phyloP scores from a whole-genome alignment of 23 tunicate genomes.

The Trididemnum miniatum region DNA sequence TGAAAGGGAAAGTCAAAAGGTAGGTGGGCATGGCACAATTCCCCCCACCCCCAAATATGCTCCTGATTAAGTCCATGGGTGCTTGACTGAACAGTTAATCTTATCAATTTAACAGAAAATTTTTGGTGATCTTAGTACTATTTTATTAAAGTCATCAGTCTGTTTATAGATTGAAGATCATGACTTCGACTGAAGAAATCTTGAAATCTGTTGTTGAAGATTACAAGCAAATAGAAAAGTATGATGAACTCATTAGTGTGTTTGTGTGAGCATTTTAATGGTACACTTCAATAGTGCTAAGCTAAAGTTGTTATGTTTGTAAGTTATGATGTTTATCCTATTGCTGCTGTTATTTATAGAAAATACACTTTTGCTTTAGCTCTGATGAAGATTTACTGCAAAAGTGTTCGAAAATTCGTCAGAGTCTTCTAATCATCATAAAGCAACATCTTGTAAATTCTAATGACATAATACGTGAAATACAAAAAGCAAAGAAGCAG shows the following conservation, averaged over 20 bases:
- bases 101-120: no score
- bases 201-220: slow-evolving; percentile 63
- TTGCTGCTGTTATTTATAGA: background rate
- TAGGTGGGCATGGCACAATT: no score
- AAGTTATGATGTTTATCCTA: background rate
- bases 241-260: background rate
- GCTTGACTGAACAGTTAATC: no score
- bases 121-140: no score
- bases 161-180: no score
- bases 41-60: no score
- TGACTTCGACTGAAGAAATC: slow-evolving; percentile 44
- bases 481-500: slow-evolving; percentile 58
- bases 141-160: no score
- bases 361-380: background rate
- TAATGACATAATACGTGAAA: slow-evolving; percentile 33
- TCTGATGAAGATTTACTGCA: slow-evolving; percentile 17
- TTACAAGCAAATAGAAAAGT: slow-evolving; percentile 68
- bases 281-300: no score
- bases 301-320: background rate
- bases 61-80: no score
- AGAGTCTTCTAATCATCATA: slow-evolving; percentile 38
- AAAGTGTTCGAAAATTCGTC: slow-evolving; percentile 48
- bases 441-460: slow-evolving; percentile 52
- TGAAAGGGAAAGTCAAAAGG: no score
- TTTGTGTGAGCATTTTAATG: no score